Base-by-base conservation (phyloP, 2,113 vertebrate genomes). In the Bettongia penicillata region DNA sequence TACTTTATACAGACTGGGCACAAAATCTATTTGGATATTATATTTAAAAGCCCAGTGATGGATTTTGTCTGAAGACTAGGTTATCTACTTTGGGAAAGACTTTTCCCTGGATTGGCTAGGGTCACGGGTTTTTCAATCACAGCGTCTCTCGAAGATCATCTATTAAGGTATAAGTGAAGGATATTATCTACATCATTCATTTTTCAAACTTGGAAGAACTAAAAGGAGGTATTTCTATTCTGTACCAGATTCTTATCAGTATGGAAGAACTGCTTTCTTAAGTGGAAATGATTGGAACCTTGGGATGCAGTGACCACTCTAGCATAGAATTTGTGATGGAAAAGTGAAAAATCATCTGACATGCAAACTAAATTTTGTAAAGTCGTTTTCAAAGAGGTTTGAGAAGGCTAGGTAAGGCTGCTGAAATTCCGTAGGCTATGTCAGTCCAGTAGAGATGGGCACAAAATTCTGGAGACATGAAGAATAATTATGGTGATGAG, bases 1-100 rank as follows among this genome's bases (percentile, higher is more conserved):
- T 37, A 47, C 95, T 94, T 95, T 89, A 49, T 16, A 89, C 92
- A 91, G 43, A n/a, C 31, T 93, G 50, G 91, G 92, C 91, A 68
- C 91, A 3, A 47, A n/a, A 68, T 28, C 1, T 16, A 53, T 90
- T 91, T 95, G 53, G 57, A 47, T 84, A 90, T 43, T 48, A 24
- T 16, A 3, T n/a, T 77, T n/a, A 19, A 19, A 77, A 77, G 31
- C 37, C 37, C 61, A 84, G 16, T 23, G 16, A 22, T 43, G 68
- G 37, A 43, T 16, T 43, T 77, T 77, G 37, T 77, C 37, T 77
- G 68, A 77, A 77, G 68, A 43, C 14, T 77, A 43, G 6, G 16
- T 37, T 22, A 14, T n/a, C 31, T 68, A 43, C 1, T 8, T 77
- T 77, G 68, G 68, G 68, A 84, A 22, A 84, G 68, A 19, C n/a